Conservation (phyloP, 2,797 vertebrate genomes). For the Acipenser transmontanus region DNA sequence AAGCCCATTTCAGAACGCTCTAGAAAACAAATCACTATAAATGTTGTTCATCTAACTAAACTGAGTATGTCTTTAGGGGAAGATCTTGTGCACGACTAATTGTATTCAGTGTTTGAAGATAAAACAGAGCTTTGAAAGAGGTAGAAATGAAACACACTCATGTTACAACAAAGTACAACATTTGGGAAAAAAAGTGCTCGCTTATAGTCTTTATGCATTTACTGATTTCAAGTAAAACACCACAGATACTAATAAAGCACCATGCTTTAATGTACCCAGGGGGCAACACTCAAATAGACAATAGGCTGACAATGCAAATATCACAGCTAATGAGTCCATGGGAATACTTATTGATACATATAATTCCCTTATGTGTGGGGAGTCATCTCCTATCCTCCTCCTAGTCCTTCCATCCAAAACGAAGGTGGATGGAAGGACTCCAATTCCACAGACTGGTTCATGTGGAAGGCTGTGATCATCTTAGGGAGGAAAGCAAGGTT, state of each 20-base stretch:
- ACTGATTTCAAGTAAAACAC: not conserved
- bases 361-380: not conserved
- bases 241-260: conserved; percentile 1
- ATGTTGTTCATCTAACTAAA: conserved; percentile 53
- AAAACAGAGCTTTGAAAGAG: conserved; percentile 38
- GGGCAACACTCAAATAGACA: conserved; percentile 1
- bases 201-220: not conserved
- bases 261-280: not conserved
- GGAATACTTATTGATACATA: not conserved
- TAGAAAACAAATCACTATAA: conserved; percentile 34
- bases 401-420: no score
- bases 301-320: not conserved
- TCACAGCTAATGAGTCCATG: conserved; percentile 1
- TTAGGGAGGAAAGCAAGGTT: no score
- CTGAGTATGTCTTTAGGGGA: conserved; percentile 55
- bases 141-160: conserved; percentile 9
- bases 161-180: conserved; percentile 1
- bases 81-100: conserved; percentile 58
- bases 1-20: no score
- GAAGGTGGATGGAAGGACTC: no score
- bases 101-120: conserved; percentile 52
- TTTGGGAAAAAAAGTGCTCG: not conserved
- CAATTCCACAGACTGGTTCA: no score
- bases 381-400: not conserved
- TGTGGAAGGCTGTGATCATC: no score